Conservation (phyloP, 2,113 vertebrate species). For the Chionis minor region DNA sequence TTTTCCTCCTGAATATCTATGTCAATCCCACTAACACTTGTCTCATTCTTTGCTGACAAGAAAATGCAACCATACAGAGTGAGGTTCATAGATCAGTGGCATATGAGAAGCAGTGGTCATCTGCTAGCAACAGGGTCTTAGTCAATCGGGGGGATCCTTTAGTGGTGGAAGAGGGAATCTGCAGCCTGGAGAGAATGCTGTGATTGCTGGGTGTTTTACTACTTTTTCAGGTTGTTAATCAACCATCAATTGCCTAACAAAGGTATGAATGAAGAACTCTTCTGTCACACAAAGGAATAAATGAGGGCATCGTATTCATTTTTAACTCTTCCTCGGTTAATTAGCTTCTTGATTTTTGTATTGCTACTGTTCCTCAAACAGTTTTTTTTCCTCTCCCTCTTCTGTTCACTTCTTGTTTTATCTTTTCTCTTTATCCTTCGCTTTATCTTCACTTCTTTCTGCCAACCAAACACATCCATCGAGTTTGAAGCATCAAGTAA, state of each 20-base stretch:
- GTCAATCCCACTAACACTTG: background rate
- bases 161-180: background rate
- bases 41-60: rapidly evolving
- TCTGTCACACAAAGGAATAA: background rate
- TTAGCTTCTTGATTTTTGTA: background rate
- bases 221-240: background rate
- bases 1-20: background rate
- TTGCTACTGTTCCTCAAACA: background rate
- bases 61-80: background rate
- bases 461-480: background rate
- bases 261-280: background rate
- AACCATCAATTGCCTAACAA: background rate
- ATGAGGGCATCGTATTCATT: background rate
- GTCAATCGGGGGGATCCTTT: background rate
- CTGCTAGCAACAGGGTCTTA: background rate
- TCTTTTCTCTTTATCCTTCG: background rate
- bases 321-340: background rate
- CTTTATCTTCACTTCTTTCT: background rate
- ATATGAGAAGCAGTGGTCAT: background rate
- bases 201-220: background rate
- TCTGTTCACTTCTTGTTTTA: background rate
- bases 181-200: background rate
- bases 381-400: background rate
- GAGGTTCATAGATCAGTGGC: background rate
- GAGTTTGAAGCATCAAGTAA: background rate